Evolutionary conservation across 2,888 invertebrate species (phyloP), one percentile per base, ranked within the genome.

Genomic region (Andricus curvator): DNA sequence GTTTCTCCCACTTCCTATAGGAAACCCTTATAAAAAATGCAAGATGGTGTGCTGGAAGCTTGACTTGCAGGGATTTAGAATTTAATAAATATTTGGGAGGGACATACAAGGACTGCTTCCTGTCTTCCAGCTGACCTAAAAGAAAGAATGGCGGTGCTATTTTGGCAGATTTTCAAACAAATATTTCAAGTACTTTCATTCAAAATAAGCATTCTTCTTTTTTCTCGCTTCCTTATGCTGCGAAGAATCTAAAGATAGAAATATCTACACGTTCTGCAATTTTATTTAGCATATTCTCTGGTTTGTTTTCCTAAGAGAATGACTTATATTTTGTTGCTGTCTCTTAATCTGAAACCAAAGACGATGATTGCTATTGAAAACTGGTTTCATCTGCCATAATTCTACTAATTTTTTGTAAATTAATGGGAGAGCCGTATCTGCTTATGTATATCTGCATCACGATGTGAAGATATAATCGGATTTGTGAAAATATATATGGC

Each of bases 401-500:
- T 22, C 22, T 60, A 22, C 22, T 13, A 4, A 60, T 60, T 60
- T 60, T 60, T 22, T 60, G 9, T 22, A 22, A 60, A 22, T 22
- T 11, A 9, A 60, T 22, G n/a, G 22, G 11, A 17, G 6, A 48
- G 5, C 17, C 6, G 17, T 48, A 17, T 48, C 17, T 17, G 60
- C 11, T 60, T n/a, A 22, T 60, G 4, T 22, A 60, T 60, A 68
- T 48, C 4, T 48, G 44, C 17, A 48, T 48, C 15, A 68, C 17
- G 25, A 48, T 48, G 25, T 68, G 22, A 48, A 48, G 41, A 48
- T 48, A 44, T 48, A 68, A 17, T 67, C 22, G 15, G 48, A 68
- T 82, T 77, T 77, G 65, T 60, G 80, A 88, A 87, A 89, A 89
- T 90, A 90, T 89, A 88, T 86, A 85, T 86, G 86, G 81, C 85